Evolutionary conservation across 92 coral and sea anemone genomes (phyloP).

Genomic region (Plumapathes pennacea): DNA sequence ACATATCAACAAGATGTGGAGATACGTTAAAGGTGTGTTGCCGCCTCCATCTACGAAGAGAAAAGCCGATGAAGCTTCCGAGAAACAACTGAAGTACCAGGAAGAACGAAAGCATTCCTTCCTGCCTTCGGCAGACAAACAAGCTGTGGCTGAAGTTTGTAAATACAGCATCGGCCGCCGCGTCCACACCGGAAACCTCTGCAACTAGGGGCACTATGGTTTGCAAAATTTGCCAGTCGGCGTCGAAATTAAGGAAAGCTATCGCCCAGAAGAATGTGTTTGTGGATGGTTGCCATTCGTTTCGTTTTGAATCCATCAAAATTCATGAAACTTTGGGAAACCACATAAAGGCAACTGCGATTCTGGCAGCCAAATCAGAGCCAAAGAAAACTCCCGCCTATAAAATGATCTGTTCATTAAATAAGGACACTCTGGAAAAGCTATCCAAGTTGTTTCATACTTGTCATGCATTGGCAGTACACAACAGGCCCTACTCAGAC

Average conservation of each 20-base stretch:
- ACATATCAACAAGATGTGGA: too few relatives aligned
- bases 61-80: too few relatives aligned
- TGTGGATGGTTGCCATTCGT: neutral
- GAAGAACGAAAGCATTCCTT: too few relatives aligned
- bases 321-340: constrained; percentile 14
- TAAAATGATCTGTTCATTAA: neutral
- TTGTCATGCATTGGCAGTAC: constrained; percentile 34
- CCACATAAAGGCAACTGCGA: constrained; percentile 8
- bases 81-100: too few relatives aligned
- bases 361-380: neutral
- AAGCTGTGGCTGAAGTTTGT: constrained; percentile 4
- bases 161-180: too few relatives aligned
- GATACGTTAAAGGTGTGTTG: too few relatives aligned
- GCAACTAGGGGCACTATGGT: neutral
- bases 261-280: neutral
- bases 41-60: too few relatives aligned
- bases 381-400: constrained; percentile 18
- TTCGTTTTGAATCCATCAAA: constrained; percentile 7
- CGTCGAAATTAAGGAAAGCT: too few relatives aligned
- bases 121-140: too few relatives aligned
- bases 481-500: constrained; percentile 35
- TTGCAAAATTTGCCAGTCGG: constrained; percentile 1
- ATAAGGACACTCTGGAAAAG: neutral
- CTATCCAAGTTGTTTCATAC: constrained; percentile 27
- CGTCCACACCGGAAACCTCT: neutral